Base-by-base conservation (phyloP, 2,888 invertebrate genomes). In the Andrena marginata region DNA sequence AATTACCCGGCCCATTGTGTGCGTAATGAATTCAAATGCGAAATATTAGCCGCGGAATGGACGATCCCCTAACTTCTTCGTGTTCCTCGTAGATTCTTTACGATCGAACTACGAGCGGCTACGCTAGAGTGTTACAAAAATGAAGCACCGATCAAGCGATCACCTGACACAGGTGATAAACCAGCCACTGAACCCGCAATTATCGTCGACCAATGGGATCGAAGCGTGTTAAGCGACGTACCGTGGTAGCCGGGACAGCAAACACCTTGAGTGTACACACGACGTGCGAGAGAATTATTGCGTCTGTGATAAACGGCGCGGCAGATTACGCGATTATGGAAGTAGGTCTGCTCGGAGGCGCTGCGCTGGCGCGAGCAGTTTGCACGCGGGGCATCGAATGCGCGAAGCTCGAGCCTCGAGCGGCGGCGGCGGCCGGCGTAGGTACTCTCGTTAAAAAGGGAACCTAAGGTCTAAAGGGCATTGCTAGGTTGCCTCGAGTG, bases 401-500 rank as follows among this genome's bases (percentile, higher is more conserved):
- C 75, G 63, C 65, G 59, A 16, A 16, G 69, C 71, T 51, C 48
- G 35, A 60, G 16, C 16, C 26, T 4, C 4, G 42, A 42, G n/a
- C 23, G 23, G 42, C 35, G 2, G 42, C 42, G 13, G 42, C 42
- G 42, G 42, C 42, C 1, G 4, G 42, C 42, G 13, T 13, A 42
- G 42, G 16, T 26, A 29, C 23, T 71, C 80, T 87, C 87, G 82
- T 88, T 87, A 87, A 88, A 89, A 87, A 88, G 84, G 81, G 78
- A 73, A 51, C 74, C 49, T 71, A 69, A 74, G 85, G 79, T 82
- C 77, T 80, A 78, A 78, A 78, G 78, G 72, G 82, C 86, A 87
- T 89, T 89, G 79, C 82, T 59, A 77, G 77, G 79, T 78, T 83
- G 82, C 77, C 86, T 82, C 80, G 82, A 81, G 87, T 88, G 88